Conservation (phyloP, 2,113 vertebrate genomes). For the Plotosus lineatus region DNA sequence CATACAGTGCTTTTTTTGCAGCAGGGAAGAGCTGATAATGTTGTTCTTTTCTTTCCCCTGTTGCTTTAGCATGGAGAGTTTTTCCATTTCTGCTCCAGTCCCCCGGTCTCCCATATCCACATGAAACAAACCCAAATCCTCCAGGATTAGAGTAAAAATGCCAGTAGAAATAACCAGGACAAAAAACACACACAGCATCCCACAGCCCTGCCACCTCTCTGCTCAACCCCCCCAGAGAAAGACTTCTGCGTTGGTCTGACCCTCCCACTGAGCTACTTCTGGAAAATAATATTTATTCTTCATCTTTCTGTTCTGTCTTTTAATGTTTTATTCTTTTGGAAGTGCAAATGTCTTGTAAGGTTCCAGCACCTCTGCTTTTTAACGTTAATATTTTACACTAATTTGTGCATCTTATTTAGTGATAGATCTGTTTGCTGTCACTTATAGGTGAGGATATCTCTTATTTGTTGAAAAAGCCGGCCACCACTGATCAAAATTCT, state of each 20-base stretch:
- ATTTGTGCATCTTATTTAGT: neutral
- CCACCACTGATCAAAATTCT: too few species aligned
- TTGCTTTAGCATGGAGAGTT: constrained; percentile 42
- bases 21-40: constrained; percentile 43
- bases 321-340: constrained; percentile 27
- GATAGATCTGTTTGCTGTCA: too few species aligned
- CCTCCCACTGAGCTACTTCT: constrained; percentile 41
- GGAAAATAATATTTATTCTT: constrained; percentile 55
- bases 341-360: neutral
- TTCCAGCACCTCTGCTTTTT: neutral
- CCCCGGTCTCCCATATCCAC: constrained; percentile 53
- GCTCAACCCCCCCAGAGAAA: constrained; percentile 14
- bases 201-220: constrained; percentile 25
- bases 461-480: too few species aligned
- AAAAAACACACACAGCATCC: constrained; percentile 43
- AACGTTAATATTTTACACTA: neutral
- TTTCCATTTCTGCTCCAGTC: constrained; percentile 44
- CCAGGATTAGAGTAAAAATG: constrained; percentile 54
- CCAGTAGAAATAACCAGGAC: constrained; percentile 58
- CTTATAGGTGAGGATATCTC: too few species aligned
- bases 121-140: constrained; percentile 59
- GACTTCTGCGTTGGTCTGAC: constrained; percentile 36
- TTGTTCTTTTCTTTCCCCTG: constrained; percentile 48
- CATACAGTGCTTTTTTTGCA: constrained; percentile 20
- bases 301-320: constrained; percentile 31